Base-by-base conservation (phyloP, 1,140 invertebrate genomes). In the Micrasema longulum region DNA sequence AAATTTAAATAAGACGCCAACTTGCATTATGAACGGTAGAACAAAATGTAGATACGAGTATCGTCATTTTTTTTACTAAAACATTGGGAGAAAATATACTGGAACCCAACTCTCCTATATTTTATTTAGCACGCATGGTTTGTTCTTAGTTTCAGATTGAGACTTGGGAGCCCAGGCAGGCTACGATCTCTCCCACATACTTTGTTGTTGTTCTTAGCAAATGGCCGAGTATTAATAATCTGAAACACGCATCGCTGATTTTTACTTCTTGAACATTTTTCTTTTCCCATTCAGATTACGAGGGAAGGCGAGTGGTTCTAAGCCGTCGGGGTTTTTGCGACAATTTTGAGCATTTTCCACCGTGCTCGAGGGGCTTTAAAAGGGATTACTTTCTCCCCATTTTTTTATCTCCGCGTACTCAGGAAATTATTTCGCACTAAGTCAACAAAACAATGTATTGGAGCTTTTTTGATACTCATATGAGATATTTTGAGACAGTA, bases 161-260 rank as follows among this genome's bases (percentile, higher is more conserved):
- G 26, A 7, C 26, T n/a, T n/a, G n/a, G 7, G 26, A 31, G 7
- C 26, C 26, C 26, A 31, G 26, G 26, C 26, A 7, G 26, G 26
- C 14, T 48, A 38, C 14, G 41, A 48, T 18, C 18, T 70, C 57
- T 38, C 68, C 68, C 55, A 63, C 68, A 50, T 16, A 52, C 5
- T 50, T 50, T 69, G 35, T 22, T 35, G 53, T 63, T 70, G 22
- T 69, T 31, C 62, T 64, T 64, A 45, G 41, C 47, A 52, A 66
- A 50, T 66, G 43, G 31, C 47, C 45, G 64, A 52, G 45, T 35
- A 66, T 66, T 66, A 50, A 52, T 66, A 66, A 66, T 66, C 45
- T 52, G 14, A 52, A 50, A 23, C 26, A 66, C 64, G 64, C 64
- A 66, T 66, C 52, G 67, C 50, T 69, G 67, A 60, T 60, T 69